A percentile compares a stretch with the other conserved stretches of the same genome.
Conservation (phyloP, 30 jellyfish, hydroid and myxozoan species). For the Catostylus mosaicus region DNA sequence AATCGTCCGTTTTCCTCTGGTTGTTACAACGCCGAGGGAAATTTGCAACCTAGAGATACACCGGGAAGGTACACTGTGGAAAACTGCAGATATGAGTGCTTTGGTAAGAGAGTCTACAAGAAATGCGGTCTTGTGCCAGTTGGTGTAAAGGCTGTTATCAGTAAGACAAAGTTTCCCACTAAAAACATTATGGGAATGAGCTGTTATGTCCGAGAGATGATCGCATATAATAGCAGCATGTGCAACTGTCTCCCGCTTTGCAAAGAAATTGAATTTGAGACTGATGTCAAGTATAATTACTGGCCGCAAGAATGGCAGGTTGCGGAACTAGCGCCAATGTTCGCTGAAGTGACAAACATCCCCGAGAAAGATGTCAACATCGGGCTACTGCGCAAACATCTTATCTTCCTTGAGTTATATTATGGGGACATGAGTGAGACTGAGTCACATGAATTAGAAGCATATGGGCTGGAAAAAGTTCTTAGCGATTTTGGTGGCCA, state of each 20-base stretch:
- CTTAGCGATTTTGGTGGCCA: conserved; percentile 34
- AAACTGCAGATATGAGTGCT: conserved; percentile 1
- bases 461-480: not conserved
- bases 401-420: not conserved
- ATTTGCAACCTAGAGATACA: not conserved
- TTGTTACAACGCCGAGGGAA: not conserved
- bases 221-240: not conserved
- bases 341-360: conserved; percentile 17
- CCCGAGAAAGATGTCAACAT: not conserved
- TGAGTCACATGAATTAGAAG: not conserved
- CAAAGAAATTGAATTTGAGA: conserved; percentile 1
- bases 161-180: not conserved
- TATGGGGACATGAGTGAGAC: conserved; percentile 11
- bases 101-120: conserved; percentile 1
- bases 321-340: not conserved
- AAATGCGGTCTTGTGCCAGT: conserved; percentile 1
- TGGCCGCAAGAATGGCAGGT: conserved; percentile 36
- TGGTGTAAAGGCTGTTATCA: not conserved
- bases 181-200: not conserved
- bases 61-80: conserved; percentile 17
- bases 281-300: not conserved
- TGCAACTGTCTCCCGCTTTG: conserved; percentile 15
- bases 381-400: conserved; percentile 1
- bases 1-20: conserved; percentile 1
- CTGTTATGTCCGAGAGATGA: not conserved